Evolutionary conservation across 2,113 vertebrate genomes (phyloP).

Genomic region (Colossoma macropomum): DNA sequence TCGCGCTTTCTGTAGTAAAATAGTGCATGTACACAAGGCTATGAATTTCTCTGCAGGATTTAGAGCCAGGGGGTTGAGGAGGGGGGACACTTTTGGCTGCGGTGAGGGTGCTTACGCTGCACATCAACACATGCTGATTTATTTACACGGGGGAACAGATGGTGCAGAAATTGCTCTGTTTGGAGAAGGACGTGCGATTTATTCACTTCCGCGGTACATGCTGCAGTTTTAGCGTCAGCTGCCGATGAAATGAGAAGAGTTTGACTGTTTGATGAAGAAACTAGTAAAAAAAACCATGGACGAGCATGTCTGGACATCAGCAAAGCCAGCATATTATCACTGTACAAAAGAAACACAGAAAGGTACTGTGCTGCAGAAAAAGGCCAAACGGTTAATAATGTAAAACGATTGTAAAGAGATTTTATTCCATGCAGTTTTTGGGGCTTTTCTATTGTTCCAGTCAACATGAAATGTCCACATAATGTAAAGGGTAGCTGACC

Average conservation of each 20-base stretch:
- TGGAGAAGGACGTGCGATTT: slow-evolving; percentile 71
- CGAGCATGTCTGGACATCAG: no score
- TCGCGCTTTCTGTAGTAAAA: slow-evolving; percentile 56
- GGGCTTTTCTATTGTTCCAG: no score
- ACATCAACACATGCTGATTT: slow-evolving; percentile 72
- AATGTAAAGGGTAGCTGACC: no score
- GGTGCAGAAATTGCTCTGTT: slow-evolving; percentile 74
- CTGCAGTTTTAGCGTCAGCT: neutral
- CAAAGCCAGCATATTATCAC: no score
- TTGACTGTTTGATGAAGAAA: neutral
- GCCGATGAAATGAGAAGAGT: neutral
- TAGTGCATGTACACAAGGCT: slow-evolving; percentile 48
- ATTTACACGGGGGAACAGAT: slow-evolving; percentile 73
- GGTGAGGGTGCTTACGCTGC: slow-evolving; percentile 61
- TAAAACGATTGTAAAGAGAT: no score
- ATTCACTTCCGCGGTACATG: slow-evolving; percentile 62
- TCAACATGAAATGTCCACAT: no score
- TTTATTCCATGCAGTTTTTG: no score
- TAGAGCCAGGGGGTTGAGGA: slow-evolving; percentile 58
- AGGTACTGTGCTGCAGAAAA: no score
- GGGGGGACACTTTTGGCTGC: slow-evolving; percentile 58
- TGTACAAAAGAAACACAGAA: no score
- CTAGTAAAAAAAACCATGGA: no score
- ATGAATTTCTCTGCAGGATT: slow-evolving; percentile 68
- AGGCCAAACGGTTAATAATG: no score